Base-by-base conservation (phyloP, 2,888 invertebrate species). In the Heteromyza rotundicornis region DNA sequence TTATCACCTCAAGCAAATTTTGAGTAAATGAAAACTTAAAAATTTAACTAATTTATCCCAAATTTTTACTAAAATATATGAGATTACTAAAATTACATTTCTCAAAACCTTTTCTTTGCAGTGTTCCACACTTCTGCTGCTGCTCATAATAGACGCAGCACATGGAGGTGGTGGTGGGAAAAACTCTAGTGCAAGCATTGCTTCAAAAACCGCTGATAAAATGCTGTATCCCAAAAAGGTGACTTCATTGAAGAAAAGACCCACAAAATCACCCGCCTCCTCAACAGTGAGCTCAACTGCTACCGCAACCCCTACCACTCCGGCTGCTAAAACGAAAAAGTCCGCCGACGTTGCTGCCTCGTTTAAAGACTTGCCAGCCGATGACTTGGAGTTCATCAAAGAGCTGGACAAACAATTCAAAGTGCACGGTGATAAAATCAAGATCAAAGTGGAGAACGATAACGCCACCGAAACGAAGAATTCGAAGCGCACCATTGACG, bases 401-500 rank as follows among this genome's bases (percentile, higher is more conserved):
- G 81, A 82, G 64, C 64, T 84, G 61, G 83, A 84, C 67, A 83
- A 82, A 52, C 83, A 84, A 62, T 84, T 84, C 60, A 80, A 80
- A 59, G 24, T 78, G 17, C 81, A 83, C 59, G 84, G 83, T 16
- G 78, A 81, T 49, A 80, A 80, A 62, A 74, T 84, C 23, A 82
- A 82, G 68, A 79, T 84, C 63, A 82, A 82, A 71, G 75, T 84
- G 17, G 82, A 81, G 63, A 72, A 77, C 23, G 80, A 77, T 27
- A 83, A 83, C 64, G 62, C 73, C 12, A 81, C 80, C 14, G 36
- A 14, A 7, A 51, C 68, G 19, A 79, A 79, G 49, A 81, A 74
- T 61, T 74, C 69, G 49, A 92, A 92, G 74, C 84, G 92, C 68
- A 92, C 92, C 0, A 89, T 92, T 14, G 90, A 92, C 67, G 87